Conservation (phyloP, 1,140 invertebrate species). For the Hormaphis cornu region DNA sequence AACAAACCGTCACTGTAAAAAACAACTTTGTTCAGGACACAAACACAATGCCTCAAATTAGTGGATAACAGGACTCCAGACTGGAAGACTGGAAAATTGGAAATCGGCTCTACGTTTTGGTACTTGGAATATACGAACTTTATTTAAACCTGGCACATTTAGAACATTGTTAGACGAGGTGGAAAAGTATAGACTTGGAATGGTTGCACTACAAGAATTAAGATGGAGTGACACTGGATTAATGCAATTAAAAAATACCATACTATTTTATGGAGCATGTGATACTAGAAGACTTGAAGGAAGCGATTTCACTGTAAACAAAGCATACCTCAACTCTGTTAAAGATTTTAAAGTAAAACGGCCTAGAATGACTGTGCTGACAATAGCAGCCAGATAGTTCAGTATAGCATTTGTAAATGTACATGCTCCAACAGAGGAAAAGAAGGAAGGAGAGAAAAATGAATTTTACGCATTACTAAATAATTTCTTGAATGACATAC, state of each 20-base stretch:
- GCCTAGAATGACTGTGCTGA: background rate
- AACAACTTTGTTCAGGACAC: too few species aligned
- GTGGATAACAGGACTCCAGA: too few species aligned
- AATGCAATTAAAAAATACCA: too few species aligned
- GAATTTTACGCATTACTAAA: background rate
- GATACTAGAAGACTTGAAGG: background rate
- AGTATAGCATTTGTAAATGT: conserved; percentile 7
- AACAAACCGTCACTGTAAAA: too few species aligned
- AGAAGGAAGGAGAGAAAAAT: conserved; percentile 11
- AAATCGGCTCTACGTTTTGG: background rate
- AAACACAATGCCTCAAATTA: too few species aligned
- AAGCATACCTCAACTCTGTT: too few species aligned
- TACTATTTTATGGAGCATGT: background rate
- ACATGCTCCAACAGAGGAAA: conserved; percentile 21
- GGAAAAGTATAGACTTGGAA: conserved; percentile 32
- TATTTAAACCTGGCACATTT: conserved; percentile 9
- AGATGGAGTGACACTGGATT: too few species aligned
- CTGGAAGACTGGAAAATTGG: too few species aligned
- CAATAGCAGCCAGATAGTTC: background rate
- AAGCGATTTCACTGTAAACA: background rate
- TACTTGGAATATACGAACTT: conserved; percentile 34
- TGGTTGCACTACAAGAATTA: conserved; percentile 35
- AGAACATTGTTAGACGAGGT: conserved; percentile 30
- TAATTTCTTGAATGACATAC: background rate
- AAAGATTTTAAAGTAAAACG: too few species aligned